Evolutionary conservation across 2,797 vertebrate genomes (phyloP), one percentile per base, ranked within the genome.

Genomic region (Arrhamphus sclerolepis): DNA sequence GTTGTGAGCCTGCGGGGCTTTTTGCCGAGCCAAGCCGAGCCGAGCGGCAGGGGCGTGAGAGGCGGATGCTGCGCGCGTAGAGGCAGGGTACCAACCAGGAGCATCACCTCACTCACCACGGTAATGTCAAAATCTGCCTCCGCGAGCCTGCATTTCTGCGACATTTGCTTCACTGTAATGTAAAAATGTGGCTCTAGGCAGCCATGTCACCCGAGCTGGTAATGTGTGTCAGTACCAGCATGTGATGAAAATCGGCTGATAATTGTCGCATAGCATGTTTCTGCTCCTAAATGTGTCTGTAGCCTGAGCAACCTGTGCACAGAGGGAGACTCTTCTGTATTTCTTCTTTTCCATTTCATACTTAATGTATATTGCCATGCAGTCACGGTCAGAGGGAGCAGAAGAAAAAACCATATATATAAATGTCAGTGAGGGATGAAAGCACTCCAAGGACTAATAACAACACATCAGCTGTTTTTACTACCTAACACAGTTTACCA

Each of bases 41-140:
- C 70, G 85, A 86, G 85, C 86, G 80, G 85, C 83, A 84, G 80
- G 39, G 83, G 87, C 83, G 91, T 83, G 90, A 85, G 85, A 82
- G 88, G 89, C 89, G 88, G 92, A 91, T 93, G 91, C 90, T 90
- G 89, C 86, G 89, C 79, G 84, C 77, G 70, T 83, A 87, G 81
- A 81, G 66, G 67, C 72, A 72, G 90, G 91, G 89, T 89, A 92
- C 84, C 91, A 86, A 79, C 83, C 81, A 70, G 83, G 86, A 89
- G 74, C 85, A 86, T 79, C 86, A 67, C 76, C 77, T 75, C 84
- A 86, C 85, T 83, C 78, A 38, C 65, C 84, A 91, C 87, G 92
- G 92, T 93, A 94, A 91, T 76, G 87, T 82, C 59, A 46, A 19
- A 26, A 70, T 59, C 66, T 26, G 54, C 62, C 28, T 50, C 22